Base-by-base conservation (phyloP, 35 echinoderm and acorn worm species). In the Strongylocentrotus purpuratus region DNA sequence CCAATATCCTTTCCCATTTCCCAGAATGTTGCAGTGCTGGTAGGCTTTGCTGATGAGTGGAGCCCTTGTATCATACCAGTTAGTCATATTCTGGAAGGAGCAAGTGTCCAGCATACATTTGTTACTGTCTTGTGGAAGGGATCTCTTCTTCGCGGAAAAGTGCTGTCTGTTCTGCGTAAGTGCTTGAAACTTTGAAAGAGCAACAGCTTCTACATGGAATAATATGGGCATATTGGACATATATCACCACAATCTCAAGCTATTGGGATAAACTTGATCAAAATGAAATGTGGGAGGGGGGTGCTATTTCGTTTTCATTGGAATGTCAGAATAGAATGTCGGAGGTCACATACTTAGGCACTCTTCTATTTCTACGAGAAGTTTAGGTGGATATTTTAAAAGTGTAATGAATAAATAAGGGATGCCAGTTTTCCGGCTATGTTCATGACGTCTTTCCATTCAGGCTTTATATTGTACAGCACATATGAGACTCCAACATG, bases 121-220 rank as follows among this genome's bases (percentile, higher is more conserved):
- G 91, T 93, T 13, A 50, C 91, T 14, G 91, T 93, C 48, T 5
- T 11, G 33, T 46, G 91, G 48, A 58, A n/a, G 13, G 48, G 31
- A 17, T 33, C 31, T 14, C 45, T 50, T 18, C 31, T 25, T 31
- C 32, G 91, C 10, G 91, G 91, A 14, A 93, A 58, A 46, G 91
- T 93, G 47, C 9, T 93, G 9, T 47, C 91, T 93, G 91, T 93
- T 93, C 31, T 93, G 48, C 32, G 91, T 93, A 58, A 93, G 91
- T 50, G 31, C 65, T 78, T 28, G 25, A 15, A 55, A 15, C 7
- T 41, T 41, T 41, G 35, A 41, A 41, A 41, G 35, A 55, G 50
- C 50, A 55, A 2, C 50, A 55, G 50, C 50, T 55, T 55, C 50
- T 55, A 15, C 50, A 55, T 55, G 50, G 50, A 55, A 55, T 13